A percentile compares a stretch with the other conserved stretches of the same genome.
Evolutionary conservation across 2,888 invertebrate species (phyloP).

Genomic region (Anorthoa munda): DNA sequence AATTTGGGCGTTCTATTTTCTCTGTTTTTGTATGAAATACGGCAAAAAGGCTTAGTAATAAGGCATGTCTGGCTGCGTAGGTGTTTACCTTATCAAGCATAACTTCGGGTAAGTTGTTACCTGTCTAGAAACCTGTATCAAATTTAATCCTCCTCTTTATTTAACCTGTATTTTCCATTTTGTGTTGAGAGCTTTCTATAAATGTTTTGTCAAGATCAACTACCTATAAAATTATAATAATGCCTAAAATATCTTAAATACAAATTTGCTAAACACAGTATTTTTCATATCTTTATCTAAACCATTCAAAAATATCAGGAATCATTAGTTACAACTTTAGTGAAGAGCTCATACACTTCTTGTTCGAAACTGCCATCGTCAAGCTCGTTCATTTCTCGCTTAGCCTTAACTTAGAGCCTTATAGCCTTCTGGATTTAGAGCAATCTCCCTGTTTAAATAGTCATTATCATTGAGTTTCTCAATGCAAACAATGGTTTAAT

Average conservation of each 20-base stretch:
- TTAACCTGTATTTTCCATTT: not conserved
- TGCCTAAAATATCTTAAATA: too few relatives aligned
- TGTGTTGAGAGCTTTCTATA: not conserved
- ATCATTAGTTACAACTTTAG: slow-evolving; percentile 9
- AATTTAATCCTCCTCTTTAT: not conserved
- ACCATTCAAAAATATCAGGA: slow-evolving; percentile 10
- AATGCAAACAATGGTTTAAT: slow-evolving; percentile 57
- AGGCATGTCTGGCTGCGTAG: slow-evolving; percentile 22
- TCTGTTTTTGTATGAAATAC: not conserved
- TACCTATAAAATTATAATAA: not conserved
- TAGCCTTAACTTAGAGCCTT: slow-evolving; percentile 21
- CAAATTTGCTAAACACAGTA: not conserved
- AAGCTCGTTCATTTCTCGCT: slow-evolving; percentile 47
- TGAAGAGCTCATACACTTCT: slow-evolving; percentile 11
- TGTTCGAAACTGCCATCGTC: slow-evolving; percentile 10
- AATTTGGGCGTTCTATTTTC: slow-evolving; percentile 1
- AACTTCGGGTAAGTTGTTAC: not conserved
- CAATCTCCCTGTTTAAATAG: slow-evolving; percentile 59
- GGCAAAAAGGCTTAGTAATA: slow-evolving; percentile 11
- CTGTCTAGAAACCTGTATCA: not conserved
- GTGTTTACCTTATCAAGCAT: slow-evolving; percentile 12
- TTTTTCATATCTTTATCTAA: not conserved
- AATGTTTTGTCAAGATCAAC: not conserved
- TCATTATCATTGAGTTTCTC: slow-evolving; percentile 58
- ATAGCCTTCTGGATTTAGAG: slow-evolving; percentile 30